Evolutionary conservation across 2,797 vertebrate genomes (phyloP), one percentile per base, ranked within the genome.

Genomic region (Vultur gryphus): DNA sequence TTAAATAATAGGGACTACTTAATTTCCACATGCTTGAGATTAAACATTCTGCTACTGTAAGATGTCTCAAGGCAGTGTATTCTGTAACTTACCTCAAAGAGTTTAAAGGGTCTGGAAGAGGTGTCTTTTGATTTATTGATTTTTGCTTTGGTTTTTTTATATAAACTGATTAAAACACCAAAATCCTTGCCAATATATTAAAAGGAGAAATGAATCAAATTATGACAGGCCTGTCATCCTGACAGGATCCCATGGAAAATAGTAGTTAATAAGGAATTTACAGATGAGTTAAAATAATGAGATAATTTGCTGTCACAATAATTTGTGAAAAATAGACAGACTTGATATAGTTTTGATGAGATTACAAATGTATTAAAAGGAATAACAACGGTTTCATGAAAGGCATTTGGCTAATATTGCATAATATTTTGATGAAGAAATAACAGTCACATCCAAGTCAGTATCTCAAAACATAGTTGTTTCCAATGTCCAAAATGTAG

Each of bases 401-500:
- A 52, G 24, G 20, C 10, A 31, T 72, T 49, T 46, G 18, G 33
- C 4, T 49, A 72, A 76, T 44, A 61, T 9, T 69, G 23, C 31
- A 7, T 44, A 59, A 5, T n/a, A 52, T 87, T 90, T 76, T 58
- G 16, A 65, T 79, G n/a, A 91, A 52, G 28, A 78, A 76, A 16
- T 66, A 70, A n/a, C 6, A 43, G 51, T 72, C 26, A 61, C 10
- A 41, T 79, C n/a, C 26, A 41, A 9, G 16, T 69, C 46, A 83
- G 26, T 78, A 58, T 49, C 29, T 75, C 0, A 1, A 75, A 84
- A 41, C 0, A 0, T 16, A 59, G 4, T 41, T 43, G 12, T 52
- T 87, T 94, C 58, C 23, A 28, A 8, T 24, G 39, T 64, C 31
- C 17, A 83, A 89, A 90, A 77, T 29, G 3, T 33, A 31, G 12